phyloP scores from a whole-genome alignment of 2,888 invertebrate species.

The Agrilus biguttatus region DNA sequence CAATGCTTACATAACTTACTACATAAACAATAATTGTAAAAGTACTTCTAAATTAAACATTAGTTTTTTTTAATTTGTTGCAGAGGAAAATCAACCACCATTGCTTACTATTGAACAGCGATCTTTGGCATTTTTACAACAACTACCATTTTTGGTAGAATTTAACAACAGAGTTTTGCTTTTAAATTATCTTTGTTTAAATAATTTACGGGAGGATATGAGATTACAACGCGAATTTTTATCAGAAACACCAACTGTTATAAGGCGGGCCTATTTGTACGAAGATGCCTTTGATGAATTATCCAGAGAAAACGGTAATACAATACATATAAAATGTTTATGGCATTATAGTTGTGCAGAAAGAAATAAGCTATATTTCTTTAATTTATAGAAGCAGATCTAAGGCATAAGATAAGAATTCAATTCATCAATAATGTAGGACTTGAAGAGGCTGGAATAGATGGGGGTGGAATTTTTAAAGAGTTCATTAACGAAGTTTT shows the following conservation, averaged over 20 bases:
- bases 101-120: constrained; percentile 78
- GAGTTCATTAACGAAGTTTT: constrained; percentile 90
- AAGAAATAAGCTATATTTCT: not conserved
- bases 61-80: constrained; percentile 3
- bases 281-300: constrained; percentile 96
- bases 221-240: constrained; percentile 25
- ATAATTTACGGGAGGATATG: constrained; percentile 25
- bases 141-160: constrained; percentile 88
- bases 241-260: constrained; percentile 40
- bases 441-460: constrained; percentile 89
- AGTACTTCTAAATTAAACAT: not conserved
- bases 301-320: constrained; percentile 70
- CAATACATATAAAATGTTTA: no score
- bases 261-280: constrained; percentile 85
- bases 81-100: constrained; percentile 65
- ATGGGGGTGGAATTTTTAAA: constrained; percentile 92
- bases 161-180: constrained; percentile 83
- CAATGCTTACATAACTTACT: no score
- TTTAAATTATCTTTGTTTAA: constrained; percentile 52
- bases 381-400: constrained; percentile 56
- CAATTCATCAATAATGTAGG: constrained; percentile 84
- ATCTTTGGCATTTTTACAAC: constrained; percentile 73
- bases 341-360: not conserved
- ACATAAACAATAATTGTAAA: no score
- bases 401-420: constrained; percentile 73